Evolutionary conservation across 2,888 invertebrate species (phyloP).

Genomic region (Reticulitermes lucifugus): DNA sequence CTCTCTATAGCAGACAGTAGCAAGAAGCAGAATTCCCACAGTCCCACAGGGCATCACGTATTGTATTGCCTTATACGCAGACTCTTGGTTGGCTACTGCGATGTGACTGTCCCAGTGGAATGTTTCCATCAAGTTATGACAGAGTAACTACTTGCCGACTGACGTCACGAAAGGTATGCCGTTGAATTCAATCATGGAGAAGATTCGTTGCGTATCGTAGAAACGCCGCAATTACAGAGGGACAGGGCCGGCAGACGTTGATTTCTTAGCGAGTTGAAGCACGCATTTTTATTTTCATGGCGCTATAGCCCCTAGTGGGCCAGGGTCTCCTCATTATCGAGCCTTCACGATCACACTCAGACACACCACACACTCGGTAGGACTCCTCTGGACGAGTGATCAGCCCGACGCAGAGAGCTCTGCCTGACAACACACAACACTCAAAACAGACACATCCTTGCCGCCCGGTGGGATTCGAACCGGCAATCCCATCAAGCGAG

Average conservation of each 20-base stretch:
- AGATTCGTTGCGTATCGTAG: not conserved
- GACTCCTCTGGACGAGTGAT: too few relatives aligned
- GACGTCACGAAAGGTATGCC: not conserved
- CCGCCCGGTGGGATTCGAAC: too few relatives aligned
- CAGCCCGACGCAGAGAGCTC: too few relatives aligned
- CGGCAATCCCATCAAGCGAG: too few relatives aligned
- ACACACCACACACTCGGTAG: too few relatives aligned
- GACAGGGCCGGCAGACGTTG: not conserved
- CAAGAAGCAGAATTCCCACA: not conserved
- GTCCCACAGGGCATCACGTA: slow-evolving; percentile 38
- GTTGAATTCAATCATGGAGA: slow-evolving; percentile 25
- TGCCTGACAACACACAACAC: too few relatives aligned
- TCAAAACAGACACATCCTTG: too few relatives aligned
- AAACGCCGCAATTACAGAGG: not conserved
- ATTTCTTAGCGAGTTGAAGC: too few relatives aligned
- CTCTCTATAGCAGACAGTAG: slow-evolving; percentile 11
- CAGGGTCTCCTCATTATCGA: too few relatives aligned
- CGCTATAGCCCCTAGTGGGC: too few relatives aligned
- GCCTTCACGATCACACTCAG: too few relatives aligned
- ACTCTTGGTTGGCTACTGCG: slow-evolving; percentile 21
- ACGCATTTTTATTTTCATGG: too few relatives aligned
- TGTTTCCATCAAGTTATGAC: slow-evolving; percentile 39
- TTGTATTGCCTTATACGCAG: slow-evolving; percentile 33
- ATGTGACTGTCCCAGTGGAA: slow-evolving; percentile 40
- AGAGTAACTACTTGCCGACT: not conserved